Conservation (phyloP, 2,113 vertebrate genomes). For the Onychostoma macrolepis region DNA sequence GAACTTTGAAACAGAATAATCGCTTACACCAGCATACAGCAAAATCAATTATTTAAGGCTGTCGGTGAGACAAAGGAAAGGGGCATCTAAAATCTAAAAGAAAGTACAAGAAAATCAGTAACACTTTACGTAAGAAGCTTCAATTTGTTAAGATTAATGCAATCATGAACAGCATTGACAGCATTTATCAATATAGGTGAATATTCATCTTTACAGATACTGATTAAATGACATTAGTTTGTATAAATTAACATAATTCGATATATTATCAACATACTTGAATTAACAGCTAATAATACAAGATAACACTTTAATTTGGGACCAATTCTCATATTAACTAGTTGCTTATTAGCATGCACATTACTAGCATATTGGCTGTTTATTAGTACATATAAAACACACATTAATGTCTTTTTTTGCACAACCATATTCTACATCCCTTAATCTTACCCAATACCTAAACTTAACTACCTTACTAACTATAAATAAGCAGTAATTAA, state of each 20-base stretch:
- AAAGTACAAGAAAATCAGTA: background rate
- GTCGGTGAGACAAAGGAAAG: slow-evolving; percentile 3
- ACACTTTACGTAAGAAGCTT: background rate
- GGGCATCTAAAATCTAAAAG: background rate
- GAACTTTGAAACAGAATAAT: slow-evolving; percentile 14
- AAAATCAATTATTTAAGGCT: slow-evolving; percentile 26
- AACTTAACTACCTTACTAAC: too few species aligned
- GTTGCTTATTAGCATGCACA: too few species aligned
- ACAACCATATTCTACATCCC: too few species aligned
- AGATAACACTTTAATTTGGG: too few species aligned
- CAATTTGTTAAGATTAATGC: background rate
- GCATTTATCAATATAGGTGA: background rate
- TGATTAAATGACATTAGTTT: background rate
- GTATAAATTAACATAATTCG: background rate
- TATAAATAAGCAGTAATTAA: too few species aligned
- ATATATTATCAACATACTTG: background rate
- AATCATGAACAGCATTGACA: background rate
- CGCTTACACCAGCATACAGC: background rate
- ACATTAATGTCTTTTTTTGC: too few species aligned
- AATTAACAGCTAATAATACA: background rate
- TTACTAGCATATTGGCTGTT: too few species aligned
- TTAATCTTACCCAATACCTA: too few species aligned
- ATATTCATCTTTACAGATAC: background rate
- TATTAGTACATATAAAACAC: too few species aligned
- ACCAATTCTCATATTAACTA: too few species aligned